These are phyloP conservation scores for Drosophila silvestris DNA, from an alignment of 2,888 invertebrate genomes.

Conservation along the genomic window DNA sequence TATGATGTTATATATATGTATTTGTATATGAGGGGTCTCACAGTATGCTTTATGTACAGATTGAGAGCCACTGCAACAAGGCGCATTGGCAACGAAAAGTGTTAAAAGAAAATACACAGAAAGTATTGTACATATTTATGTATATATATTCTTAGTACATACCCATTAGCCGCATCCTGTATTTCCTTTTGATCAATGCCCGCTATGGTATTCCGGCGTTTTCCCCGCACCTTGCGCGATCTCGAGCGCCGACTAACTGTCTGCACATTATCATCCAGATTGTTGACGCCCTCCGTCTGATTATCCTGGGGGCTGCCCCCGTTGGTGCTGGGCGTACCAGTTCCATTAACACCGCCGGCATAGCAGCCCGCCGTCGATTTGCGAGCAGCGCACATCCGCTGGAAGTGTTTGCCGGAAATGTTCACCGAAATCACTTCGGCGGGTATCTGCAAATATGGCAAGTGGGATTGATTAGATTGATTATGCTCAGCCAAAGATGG, in stretches of 20 bases:
- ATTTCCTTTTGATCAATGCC: slow-evolving; percentile 96
- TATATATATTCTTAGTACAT: slow-evolving; percentile 85
- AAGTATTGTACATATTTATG: not conserved
- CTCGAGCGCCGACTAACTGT: slow-evolving; percentile 90
- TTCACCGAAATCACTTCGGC: slow-evolving; percentile 95
- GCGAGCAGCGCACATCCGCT: slow-evolving; percentile 94
- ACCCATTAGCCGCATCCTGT: slow-evolving; percentile 93
- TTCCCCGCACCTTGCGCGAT: slow-evolving; percentile 91
- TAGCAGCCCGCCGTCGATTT: slow-evolving; percentile 88
- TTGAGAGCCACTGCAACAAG: slow-evolving; percentile 52
- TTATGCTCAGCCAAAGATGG: not conserved
- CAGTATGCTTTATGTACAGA: slow-evolving; percentile 49
- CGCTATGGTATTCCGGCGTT: slow-evolving; percentile 95
- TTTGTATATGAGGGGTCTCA: slow-evolving; percentile 28
- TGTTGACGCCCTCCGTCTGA: slow-evolving; percentile 77
- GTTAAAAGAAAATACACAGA: slow-evolving; percentile 28
- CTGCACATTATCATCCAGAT: slow-evolving; percentile 86
- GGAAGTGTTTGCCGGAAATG: slow-evolving; percentile 94
- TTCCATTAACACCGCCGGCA: slow-evolving; percentile 52
- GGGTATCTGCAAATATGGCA: slow-evolving; percentile 88
- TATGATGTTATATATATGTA: slow-evolving; percentile 25
- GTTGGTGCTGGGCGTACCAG: slow-evolving; percentile 57
- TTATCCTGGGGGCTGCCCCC: slow-evolving; percentile 70
- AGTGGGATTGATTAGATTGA: not conserved
- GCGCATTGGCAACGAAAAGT: slow-evolving; percentile 46